Percentiles rank a stretch among this genome's conserved stretches.
Evolutionary conservation across 2,113 vertebrate species (phyloP).

Genomic region (Aythya baeri): DNA sequence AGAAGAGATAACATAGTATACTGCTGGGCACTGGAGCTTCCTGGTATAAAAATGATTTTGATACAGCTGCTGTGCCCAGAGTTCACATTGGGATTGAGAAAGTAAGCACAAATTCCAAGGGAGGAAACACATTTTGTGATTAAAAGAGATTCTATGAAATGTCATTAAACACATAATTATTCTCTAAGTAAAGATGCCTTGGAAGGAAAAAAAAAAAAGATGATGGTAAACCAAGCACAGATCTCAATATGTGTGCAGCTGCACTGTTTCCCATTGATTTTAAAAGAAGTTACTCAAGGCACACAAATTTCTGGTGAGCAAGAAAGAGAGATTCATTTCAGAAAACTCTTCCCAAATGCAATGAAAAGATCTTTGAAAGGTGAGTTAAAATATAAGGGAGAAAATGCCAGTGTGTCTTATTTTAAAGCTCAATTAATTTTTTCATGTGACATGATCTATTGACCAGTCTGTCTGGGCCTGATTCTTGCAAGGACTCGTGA

Average conservation of each 20-base stretch:
- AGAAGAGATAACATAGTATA: not conserved
- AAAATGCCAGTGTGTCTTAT: not conserved
- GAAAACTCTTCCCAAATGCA: not conserved
- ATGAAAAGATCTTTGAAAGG: not conserved
- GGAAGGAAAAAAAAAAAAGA: not conserved
- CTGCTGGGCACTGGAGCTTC: not conserved
- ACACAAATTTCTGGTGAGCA: not conserved
- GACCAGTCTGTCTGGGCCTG: not conserved
- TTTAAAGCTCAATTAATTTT: not conserved
- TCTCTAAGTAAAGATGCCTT: not conserved
- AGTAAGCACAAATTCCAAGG: not conserved
- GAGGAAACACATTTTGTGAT: not conserved
- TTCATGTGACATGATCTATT: not conserved
- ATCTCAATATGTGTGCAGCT: not conserved
- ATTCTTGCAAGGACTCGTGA: not conserved
- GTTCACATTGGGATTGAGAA: not conserved
- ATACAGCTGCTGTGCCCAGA: not conserved
- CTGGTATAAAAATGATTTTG: not conserved
- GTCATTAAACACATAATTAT: conserved; percentile 21
- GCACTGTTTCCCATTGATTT: not conserved
- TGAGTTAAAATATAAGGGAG: not conserved
- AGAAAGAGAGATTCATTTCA: not conserved
- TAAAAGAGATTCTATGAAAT: not conserved
- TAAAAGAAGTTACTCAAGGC: not conserved
- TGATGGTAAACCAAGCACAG: not conserved